Evolutionary conservation across 35 echinoderm and acorn worm genomes (phyloP).

Genomic region (Apostichopus californicus): DNA sequence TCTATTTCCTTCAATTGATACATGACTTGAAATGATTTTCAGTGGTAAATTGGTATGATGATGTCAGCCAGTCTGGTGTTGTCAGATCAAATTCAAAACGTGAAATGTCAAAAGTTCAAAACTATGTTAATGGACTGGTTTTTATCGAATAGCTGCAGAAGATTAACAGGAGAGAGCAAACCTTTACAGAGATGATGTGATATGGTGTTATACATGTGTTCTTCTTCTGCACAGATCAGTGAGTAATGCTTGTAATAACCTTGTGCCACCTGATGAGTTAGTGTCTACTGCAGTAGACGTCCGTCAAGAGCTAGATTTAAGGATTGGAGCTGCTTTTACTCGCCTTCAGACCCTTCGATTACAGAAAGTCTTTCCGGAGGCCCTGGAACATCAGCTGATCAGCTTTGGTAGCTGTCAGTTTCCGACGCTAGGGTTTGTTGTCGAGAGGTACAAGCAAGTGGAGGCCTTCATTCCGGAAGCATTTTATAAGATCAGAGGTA

Average conservation of each 20-base stretch:
- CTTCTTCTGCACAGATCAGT: conserved; percentile 70
- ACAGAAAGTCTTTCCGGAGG: conserved; percentile 83
- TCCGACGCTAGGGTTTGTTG: conserved; percentile 96
- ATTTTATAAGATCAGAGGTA: conserved; percentile 98
- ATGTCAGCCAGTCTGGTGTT: no score
- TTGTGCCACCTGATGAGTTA: conserved; percentile 63
- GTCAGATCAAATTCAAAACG: no score
- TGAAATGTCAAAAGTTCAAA: no score
- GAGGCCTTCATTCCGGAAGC: conserved; percentile 89
- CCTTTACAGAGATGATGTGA: conserved; percentile 6
- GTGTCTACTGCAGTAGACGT: conserved; percentile 93
- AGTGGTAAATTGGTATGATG: no score
- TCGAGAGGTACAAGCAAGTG: conserved; percentile 94
- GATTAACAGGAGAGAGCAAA: no score
- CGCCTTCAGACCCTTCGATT: conserved; percentile 91
- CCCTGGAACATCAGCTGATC: conserved; percentile 76
- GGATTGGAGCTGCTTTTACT: conserved; percentile 97
- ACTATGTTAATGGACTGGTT: no score
- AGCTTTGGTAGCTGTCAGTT: conserved; percentile 99
- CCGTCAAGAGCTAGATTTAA: conserved; percentile 90
- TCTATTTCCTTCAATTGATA: no score
- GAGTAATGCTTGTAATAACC: conserved; percentile 75
- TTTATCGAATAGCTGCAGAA: no score
- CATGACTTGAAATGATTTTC: no score
- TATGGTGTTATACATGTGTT: neutral